Conservation (phyloP, 1,140 invertebrate genomes). For the Helicoverpa zea region DNA sequence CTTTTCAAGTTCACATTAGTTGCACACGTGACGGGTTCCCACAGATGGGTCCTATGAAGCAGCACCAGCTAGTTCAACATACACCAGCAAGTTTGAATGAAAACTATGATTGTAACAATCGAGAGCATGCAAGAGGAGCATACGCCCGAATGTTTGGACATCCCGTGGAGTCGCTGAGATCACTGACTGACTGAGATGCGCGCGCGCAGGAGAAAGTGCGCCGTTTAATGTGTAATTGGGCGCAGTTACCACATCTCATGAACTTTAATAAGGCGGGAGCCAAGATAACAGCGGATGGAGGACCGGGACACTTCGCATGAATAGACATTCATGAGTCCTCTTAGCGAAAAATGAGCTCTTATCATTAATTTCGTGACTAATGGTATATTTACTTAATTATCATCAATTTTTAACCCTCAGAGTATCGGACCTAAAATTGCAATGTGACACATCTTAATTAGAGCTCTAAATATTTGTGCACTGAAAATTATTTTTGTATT, state of each 20-base stretch:
- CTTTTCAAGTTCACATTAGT: no score
- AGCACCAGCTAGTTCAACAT: neutral
- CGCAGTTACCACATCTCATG: slow-evolving; percentile 12
- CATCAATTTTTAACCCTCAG: no score
- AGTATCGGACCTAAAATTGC: no score
- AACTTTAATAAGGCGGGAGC: neutral
- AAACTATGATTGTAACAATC: neutral
- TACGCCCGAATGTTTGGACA: neutral
- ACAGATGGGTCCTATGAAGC: neutral
- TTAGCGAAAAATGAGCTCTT: neutral
- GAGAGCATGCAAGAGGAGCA: neutral
- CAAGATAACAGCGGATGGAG: neutral
- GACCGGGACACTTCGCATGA: neutral
- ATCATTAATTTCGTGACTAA: no score
- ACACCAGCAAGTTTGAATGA: no score
- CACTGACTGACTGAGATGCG: neutral
- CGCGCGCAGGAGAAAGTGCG: slow-evolving; percentile 27
- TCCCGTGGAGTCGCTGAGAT: neutral
- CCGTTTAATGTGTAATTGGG: slow-evolving; percentile 22
- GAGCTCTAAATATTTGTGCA: no score
- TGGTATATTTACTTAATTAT: no score
- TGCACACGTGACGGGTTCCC: no score
- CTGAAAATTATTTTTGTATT: neutral
- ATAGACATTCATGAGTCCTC: neutral
- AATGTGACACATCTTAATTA: no score